Evolutionary conservation across 1,140 invertebrate species (phyloP).

Genomic region (Drosophila funebris): DNA sequence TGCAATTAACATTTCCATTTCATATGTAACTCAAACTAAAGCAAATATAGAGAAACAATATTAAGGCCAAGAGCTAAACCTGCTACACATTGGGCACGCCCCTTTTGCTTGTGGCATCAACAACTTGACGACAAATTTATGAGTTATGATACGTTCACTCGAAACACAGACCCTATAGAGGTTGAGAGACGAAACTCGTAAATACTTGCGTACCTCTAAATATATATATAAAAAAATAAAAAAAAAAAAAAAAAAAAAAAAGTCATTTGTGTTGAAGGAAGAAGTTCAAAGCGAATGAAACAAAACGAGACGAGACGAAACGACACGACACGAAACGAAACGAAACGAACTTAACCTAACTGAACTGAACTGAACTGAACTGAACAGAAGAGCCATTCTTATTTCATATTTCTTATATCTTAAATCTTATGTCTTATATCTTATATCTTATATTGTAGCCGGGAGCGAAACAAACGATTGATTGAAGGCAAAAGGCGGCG

Average conservation of each 20-base stretch:
- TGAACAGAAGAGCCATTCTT: conserved; percentile 51
- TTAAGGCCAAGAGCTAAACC: conserved; percentile 1
- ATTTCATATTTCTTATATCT: conserved; percentile 23
- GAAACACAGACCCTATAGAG: not conserved
- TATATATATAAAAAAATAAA: no score
- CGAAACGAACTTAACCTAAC: conserved; percentile 22
- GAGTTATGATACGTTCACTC: conserved; percentile 38
- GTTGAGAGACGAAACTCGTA: conserved; percentile 26
- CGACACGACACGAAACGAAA: conserved; percentile 30
- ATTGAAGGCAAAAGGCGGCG: conserved; percentile 66
- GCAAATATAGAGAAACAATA: not conserved
- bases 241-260: conserved; percentile 23
- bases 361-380: conserved; percentile 16
- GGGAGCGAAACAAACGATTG: conserved; percentile 75
- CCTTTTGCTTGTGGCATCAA: conserved; percentile 50
- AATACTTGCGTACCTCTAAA: conserved; percentile 18
- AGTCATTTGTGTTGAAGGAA: conserved; percentile 42
- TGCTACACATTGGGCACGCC: conserved; percentile 19
- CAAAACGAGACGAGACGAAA: conserved; percentile 5
- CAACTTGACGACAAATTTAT: conserved; percentile 58
- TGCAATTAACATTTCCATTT: not conserved
- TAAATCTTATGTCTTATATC: conserved; percentile 24
- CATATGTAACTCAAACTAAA: not conserved
- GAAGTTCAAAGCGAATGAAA: conserved; percentile 11
- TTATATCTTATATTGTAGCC: conserved; percentile 48